Conservation (phyloP, 2,113 vertebrate genomes). For the Riparia riparia region DNA sequence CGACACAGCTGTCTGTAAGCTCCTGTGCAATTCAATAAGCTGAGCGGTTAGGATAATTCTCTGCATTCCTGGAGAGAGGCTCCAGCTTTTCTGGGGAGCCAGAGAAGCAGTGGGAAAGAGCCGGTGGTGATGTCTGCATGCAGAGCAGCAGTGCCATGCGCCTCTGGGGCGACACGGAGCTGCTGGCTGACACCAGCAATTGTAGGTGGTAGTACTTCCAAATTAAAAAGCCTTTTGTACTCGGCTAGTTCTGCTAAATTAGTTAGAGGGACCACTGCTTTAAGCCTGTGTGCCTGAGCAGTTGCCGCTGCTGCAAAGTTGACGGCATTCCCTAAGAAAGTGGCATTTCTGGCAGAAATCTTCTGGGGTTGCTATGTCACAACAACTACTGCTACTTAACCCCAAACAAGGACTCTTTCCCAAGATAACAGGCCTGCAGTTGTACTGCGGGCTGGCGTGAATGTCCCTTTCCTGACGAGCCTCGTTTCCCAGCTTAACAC, state of each 20-base stretch:
- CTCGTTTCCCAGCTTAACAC: background rate
- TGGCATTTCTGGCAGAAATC: background rate
- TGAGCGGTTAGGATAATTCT: background rate
- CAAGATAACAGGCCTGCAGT: background rate
- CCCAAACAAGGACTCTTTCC: background rate
- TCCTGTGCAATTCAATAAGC: background rate
- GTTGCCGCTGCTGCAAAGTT: background rate
- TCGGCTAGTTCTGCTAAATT: background rate
- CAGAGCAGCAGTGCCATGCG: rapidly evolving
- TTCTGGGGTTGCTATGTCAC: background rate
- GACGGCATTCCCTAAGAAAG: background rate
- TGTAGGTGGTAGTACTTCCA: background rate
- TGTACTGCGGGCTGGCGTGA: background rate
- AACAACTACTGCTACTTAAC: background rate
- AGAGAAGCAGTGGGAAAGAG: background rate
- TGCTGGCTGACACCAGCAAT: background rate
- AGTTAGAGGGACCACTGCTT: background rate
- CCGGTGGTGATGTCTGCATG: background rate
- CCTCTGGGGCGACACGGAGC: background rate
- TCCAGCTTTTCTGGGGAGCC: background rate
- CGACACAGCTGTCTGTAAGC: background rate
- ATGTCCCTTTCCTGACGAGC: background rate
- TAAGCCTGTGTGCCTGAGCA: background rate
- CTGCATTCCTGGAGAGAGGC: background rate
- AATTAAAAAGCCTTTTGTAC: background rate